phyloP scores from a whole-genome alignment of 2,888 invertebrate species.

The Metallyticus violacea region DNA sequence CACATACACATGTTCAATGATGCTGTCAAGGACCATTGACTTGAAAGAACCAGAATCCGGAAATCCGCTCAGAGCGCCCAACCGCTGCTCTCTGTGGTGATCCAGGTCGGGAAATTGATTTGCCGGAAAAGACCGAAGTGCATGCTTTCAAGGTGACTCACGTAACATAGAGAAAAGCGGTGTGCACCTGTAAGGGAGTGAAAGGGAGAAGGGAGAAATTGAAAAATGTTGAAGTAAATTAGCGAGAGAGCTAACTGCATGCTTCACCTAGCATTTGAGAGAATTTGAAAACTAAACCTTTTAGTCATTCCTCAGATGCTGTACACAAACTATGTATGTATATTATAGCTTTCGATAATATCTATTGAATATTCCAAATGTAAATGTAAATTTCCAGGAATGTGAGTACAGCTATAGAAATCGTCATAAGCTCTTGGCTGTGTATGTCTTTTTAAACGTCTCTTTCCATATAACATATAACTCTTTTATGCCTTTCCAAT shows the following conservation, averaged over 20 bases:
- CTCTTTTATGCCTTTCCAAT: no score
- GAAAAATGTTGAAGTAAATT: neutral
- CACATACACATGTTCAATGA: neutral
- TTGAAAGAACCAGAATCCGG: neutral
- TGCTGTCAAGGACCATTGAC: neutral
- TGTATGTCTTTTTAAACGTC: no score
- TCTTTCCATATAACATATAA: no score
- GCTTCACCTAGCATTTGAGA: no score
- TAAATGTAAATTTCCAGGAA: no score
- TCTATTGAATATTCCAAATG: no score
- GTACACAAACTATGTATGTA: no score
- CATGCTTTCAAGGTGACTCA: neutral
- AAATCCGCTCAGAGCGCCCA: neutral
- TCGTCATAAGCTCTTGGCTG: no score
- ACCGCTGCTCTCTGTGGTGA: neutral
- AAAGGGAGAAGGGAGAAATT: neutral
- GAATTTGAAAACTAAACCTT: no score
- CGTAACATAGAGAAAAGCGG: neutral
- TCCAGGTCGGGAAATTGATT: neutral
- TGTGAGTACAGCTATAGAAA: no score
- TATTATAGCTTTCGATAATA: no score
- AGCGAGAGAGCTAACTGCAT: neutral
- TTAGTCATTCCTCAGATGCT: no score
- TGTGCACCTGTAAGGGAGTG: neutral
- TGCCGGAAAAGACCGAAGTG: neutral